phyloP scores from a whole-genome alignment of 2,888 invertebrate species.

The Heteropelma amictum region DNA sequence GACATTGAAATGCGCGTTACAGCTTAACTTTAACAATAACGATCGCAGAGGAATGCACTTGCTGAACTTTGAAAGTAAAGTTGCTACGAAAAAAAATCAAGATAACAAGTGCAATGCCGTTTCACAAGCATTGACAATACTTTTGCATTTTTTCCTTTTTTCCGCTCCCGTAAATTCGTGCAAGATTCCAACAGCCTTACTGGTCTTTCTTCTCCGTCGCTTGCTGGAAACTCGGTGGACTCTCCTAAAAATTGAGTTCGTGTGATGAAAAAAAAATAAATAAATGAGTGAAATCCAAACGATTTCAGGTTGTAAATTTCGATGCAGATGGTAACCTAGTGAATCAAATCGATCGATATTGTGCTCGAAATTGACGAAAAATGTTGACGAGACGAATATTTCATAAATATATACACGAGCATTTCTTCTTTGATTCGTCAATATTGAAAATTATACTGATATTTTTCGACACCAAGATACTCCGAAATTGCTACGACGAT shows the following conservation, averaged over 20 bases:
- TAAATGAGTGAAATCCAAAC: neutral
- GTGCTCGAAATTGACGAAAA: too few relatives aligned
- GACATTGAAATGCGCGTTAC: conserved; percentile 34
- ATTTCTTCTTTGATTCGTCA: too few relatives aligned
- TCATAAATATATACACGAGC: too few relatives aligned
- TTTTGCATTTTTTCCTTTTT: conserved; percentile 22
- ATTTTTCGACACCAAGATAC: too few relatives aligned
- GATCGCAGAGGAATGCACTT: conserved; percentile 42
- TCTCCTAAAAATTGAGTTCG: conserved; percentile 82
- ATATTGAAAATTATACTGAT: too few relatives aligned
- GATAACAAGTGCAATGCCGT: conserved; percentile 35
- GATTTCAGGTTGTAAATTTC: neutral
- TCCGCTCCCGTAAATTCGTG: neutral
- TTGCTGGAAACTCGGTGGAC: conserved; percentile 90
- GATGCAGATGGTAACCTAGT: too few relatives aligned
- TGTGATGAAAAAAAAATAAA: neutral
- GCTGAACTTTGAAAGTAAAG: conserved; percentile 37
- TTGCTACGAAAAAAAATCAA: conserved; percentile 38
- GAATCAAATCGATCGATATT: too few relatives aligned
- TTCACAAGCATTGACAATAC: conserved; percentile 39
- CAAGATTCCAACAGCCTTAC: too few relatives aligned
- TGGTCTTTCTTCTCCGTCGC: conserved; percentile 87
- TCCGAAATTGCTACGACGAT: too few relatives aligned
- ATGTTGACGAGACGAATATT: too few relatives aligned
- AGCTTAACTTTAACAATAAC: conserved; percentile 31